phyloP scores from a whole-genome alignment of 2,113 vertebrate genomes.

The Callithrix jacchus region DNA sequence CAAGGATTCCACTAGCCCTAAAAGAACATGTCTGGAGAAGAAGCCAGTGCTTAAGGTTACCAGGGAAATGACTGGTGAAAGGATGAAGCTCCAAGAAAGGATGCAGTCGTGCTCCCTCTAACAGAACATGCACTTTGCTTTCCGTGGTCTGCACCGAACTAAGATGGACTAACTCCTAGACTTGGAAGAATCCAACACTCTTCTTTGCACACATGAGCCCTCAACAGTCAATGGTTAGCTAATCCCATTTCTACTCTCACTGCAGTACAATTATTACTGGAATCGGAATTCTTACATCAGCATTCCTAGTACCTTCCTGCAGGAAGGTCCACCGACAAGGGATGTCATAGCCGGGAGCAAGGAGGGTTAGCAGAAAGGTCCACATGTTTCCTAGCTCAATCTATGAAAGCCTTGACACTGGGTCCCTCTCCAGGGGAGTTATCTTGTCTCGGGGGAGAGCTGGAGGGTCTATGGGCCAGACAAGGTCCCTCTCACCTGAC shows the following conservation, averaged over 20 bases:
- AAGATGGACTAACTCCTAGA: accelerated
- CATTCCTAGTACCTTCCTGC: accelerated
- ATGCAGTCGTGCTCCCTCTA: accelerated
- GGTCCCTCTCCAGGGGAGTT: not conserved
- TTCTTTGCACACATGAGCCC: too few species aligned
- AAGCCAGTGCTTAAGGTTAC: not conserved
- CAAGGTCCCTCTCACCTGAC: not conserved
- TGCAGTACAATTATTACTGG: too few species aligned
- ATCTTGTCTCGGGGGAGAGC: not conserved
- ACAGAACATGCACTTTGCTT: not conserved
- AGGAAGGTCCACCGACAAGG: accelerated
- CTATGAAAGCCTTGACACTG: accelerated
- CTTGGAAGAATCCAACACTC: not conserved
- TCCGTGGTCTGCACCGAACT: too few species aligned
- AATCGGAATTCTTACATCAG: not conserved
- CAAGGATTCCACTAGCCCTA: accelerated
- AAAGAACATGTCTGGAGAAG: too few species aligned
- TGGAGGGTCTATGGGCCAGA: accelerated
- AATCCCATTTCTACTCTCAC: not conserved
- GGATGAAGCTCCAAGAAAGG: not conserved
- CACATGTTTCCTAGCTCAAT: not conserved
- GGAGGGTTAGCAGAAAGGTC: too few species aligned
- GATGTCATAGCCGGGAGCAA: not conserved
- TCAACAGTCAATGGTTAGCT: not conserved
- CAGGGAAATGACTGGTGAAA: accelerated